A percentile compares a stretch with the other conserved stretches of the same genome.
Evolutionary conservation across 1,140 invertebrate genomes (phyloP).

Genomic region (Scaptomyza montana): DNA sequence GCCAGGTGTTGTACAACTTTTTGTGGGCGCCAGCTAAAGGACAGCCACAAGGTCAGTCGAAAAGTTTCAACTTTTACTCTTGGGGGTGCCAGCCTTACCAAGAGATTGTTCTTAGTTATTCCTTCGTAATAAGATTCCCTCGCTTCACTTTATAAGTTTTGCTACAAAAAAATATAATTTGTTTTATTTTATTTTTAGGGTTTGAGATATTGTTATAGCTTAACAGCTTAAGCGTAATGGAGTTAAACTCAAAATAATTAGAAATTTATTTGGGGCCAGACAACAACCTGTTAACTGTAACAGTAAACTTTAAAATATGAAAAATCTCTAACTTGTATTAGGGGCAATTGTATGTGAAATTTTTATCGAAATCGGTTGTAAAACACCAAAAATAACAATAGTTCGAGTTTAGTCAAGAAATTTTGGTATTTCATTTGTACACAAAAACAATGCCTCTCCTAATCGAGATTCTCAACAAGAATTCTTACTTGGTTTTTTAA

Average conservation of each 20-base stretch:
- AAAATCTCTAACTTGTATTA: too few species aligned
- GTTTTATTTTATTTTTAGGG: neutral
- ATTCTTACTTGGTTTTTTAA: conserved; percentile 2
- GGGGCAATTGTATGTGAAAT: too few species aligned
- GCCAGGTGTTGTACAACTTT: conserved; percentile 52
- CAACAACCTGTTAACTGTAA: too few species aligned
- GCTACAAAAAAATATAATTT: neutral
- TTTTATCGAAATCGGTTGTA: too few species aligned
- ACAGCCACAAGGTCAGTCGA: conserved; percentile 56
- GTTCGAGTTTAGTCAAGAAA: too few species aligned
- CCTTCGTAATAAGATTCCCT: neutral
- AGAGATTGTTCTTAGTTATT: neutral
- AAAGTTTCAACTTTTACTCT: conserved; percentile 10
- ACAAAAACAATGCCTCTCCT: too few species aligned
- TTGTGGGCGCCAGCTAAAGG: conserved; percentile 27
- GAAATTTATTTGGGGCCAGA: neutral
- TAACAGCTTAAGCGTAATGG: neutral
- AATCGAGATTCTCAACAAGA: neutral
- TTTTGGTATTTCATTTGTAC: too few species aligned
- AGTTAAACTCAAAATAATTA: neutral
- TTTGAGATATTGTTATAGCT: neutral
- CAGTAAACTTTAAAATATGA: too few species aligned
- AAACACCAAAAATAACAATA: too few species aligned
- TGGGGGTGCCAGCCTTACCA: neutral
- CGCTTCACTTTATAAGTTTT: neutral